Conservation (phyloP, 2,888 invertebrate genomes). For the Fragum whitleyi region DNA sequence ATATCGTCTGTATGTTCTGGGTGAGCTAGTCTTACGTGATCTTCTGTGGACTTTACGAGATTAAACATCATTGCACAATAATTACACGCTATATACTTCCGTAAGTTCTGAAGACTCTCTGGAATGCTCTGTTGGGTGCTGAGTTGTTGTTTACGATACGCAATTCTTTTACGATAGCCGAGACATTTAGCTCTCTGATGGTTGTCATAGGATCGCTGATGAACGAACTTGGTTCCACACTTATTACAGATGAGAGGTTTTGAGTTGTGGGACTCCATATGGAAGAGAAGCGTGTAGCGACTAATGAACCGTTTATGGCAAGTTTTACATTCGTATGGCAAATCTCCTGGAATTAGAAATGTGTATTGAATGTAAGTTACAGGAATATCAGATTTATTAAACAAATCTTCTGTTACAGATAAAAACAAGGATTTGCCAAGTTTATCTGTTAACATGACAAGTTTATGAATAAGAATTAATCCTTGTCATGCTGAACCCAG, state of each 20-base stretch:
- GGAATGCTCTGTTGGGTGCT: slow-evolving; percentile 31
- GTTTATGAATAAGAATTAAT: too few relatives aligned
- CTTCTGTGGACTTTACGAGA: slow-evolving; percentile 34
- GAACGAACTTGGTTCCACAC: slow-evolving; percentile 64
- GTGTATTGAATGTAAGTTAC: background rate
- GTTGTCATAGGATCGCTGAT: slow-evolving; percentile 62
- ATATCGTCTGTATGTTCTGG: slow-evolving; percentile 35
- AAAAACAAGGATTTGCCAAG: too few relatives aligned
- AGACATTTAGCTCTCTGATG: slow-evolving; percentile 59
- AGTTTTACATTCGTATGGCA: slow-evolving; percentile 55
- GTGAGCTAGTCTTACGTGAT: slow-evolving; percentile 44
- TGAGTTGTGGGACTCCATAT: slow-evolving; percentile 58
- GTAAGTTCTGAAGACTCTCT: slow-evolving; percentile 29
- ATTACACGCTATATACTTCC: slow-evolving; percentile 44
- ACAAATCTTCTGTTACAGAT: too few relatives aligned
- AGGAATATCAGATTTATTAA: too few relatives aligned
- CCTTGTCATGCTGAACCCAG: too few relatives aligned
- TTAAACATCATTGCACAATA: slow-evolving; percentile 51
- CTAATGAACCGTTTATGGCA: slow-evolving; percentile 54
- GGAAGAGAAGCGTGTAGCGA: slow-evolving; percentile 56
- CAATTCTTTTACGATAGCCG: slow-evolving; percentile 59
- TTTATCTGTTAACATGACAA: too few relatives aligned
- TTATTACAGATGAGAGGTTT: slow-evolving; percentile 56
- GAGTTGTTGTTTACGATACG: slow-evolving; percentile 43
- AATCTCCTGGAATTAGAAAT: slow-evolving; percentile 46